A percentile compares a stretch with the other conserved stretches of the same genome.
Evolutionary conservation across 2,797 vertebrate species (phyloP).

Genomic region (Mallotus villosus): DNA sequence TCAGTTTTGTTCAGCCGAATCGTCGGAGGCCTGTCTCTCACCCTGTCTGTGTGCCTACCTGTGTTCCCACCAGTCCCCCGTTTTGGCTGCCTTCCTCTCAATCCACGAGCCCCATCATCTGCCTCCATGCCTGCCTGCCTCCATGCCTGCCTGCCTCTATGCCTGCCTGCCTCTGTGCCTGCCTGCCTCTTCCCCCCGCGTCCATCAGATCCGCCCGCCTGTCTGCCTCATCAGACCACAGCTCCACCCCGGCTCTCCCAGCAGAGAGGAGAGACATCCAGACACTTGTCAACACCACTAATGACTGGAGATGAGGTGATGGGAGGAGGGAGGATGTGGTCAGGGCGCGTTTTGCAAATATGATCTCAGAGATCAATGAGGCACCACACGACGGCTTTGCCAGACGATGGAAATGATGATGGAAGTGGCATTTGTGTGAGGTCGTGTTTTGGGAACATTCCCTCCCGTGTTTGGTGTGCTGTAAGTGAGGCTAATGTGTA

Average conservation of each 20-base stretch:
- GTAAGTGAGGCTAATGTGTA: neutral
- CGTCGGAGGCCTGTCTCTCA: neutral
- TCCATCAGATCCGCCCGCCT: slow-evolving; percentile 37
- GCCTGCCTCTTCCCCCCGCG: neutral
- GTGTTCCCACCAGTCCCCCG: neutral
- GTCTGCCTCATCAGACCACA: slow-evolving; percentile 6
- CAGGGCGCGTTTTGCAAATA: slow-evolving; percentile 57
- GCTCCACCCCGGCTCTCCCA: neutral
- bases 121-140: neutral
- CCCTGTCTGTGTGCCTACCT: neutral
- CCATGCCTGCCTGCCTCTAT: slow-evolving; percentile 11
- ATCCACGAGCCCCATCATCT: neutral
- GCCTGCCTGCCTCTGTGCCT: neutral
- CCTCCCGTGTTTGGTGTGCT: neutral
- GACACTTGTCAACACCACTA: slow-evolving; percentile 17
- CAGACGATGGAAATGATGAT: too few species aligned
- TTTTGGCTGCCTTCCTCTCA: too few species aligned
- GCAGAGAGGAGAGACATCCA: neutral
- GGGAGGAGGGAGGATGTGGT: slow-evolving; percentile 52
- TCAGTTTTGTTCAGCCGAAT: too few species aligned
- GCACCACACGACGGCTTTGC: too few species aligned
- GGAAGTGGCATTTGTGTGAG: too few species aligned
- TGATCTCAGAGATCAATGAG: slow-evolving; percentile 49
- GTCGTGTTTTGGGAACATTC: neutral
- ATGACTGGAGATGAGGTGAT: slow-evolving; percentile 58